Evolutionary conservation across 2,888 invertebrate species (phyloP), one percentile per base, ranked within the genome.

Genomic region (Euphydryas editha): DNA sequence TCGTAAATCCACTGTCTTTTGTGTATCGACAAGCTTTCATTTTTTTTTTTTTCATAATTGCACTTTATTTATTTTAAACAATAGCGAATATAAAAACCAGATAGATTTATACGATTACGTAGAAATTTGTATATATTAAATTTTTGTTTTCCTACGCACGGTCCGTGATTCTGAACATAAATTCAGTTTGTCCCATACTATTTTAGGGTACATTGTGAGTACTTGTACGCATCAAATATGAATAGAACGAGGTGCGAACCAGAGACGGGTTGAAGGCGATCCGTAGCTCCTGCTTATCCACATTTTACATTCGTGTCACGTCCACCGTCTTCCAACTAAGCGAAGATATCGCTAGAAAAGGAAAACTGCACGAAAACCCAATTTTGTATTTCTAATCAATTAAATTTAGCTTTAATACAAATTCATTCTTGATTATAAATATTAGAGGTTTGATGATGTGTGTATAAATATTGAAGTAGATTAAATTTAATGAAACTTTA

Each of bases 241-340:
- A 81, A 80, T 81, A 78, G 77, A 81, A 77, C 74, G 76, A 78
- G 75, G 77, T 74, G 74, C 72, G 70, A 82, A 79, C 73, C 80
- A 80, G 76, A 79, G 80, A 77, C 80, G 78, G 78, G 78, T 62
- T 68, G 24, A 68, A 77, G 72, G 82, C 83, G 81, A 77, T 80
- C 81, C 75, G 78, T 78, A 78, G 78, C 78, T 78, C 78, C 80
- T 87, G 86, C 85, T 87, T 87, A 82, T 87, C 78, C 84, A 84
- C 81, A 86, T 89, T 81, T 81, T 83, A 82, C 79, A 90, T 83
- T 76, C 87, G 76, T 71, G 80, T 88, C 91, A 90, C 88, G 89
- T 88, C 70, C 73, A 68, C 67, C 49, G 69, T 76, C 74, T 69
- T 68, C 73, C 70, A 54, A 69, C 73, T 75, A 63, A 75, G 75